Conservation (phyloP, 2,888 invertebrate genomes). For the Drosophila prolongata region DNA sequence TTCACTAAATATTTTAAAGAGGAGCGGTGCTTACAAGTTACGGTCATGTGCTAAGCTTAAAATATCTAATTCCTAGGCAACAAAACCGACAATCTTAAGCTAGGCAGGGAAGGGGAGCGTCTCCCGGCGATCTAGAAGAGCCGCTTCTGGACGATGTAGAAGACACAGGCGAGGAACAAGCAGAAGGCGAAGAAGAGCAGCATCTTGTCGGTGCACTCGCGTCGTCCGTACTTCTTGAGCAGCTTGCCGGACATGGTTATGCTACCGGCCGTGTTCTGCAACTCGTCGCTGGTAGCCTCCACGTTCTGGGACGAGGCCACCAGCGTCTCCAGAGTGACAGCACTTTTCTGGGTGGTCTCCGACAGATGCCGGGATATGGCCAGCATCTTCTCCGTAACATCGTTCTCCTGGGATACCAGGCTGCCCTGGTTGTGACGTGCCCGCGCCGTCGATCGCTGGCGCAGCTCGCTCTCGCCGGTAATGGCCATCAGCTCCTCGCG, state of each 20-base stretch:
- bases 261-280: slow-evolving; percentile 93
- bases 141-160: slow-evolving; percentile 96
- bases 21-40: slow-evolving; percentile 28
- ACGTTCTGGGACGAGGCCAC: slow-evolving; percentile 89
- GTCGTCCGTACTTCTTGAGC: slow-evolving; percentile 95
- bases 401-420: slow-evolving; percentile 85
- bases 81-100: slow-evolving; percentile 15
- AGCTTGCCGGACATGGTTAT: slow-evolving; percentile 96
- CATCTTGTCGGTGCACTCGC: slow-evolving; percentile 98
- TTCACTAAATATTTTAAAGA: slow-evolving; percentile 48
- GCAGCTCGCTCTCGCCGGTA: slow-evolving; percentile 86
- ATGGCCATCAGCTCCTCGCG: slow-evolving; percentile 89
- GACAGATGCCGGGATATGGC: slow-evolving; percentile 94
- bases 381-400: slow-evolving; percentile 93
- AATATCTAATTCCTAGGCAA: slow-evolving; percentile 29
- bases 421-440: slow-evolving; percentile 87
- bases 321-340: slow-evolving; percentile 92
- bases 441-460: slow-evolving; percentile 85
- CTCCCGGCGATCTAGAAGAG: slow-evolving; percentile 86
- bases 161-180: slow-evolving; percentile 95
- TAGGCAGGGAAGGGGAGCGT: not conserved
- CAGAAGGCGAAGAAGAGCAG: slow-evolving; percentile 94
- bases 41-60: slow-evolving; percentile 39
- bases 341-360: slow-evolving; percentile 94
- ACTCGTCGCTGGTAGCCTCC: slow-evolving; percentile 91